Evolutionary conservation across 2,113 vertebrate genomes (phyloP).

Genomic region (Anolis carolinensis): DNA sequence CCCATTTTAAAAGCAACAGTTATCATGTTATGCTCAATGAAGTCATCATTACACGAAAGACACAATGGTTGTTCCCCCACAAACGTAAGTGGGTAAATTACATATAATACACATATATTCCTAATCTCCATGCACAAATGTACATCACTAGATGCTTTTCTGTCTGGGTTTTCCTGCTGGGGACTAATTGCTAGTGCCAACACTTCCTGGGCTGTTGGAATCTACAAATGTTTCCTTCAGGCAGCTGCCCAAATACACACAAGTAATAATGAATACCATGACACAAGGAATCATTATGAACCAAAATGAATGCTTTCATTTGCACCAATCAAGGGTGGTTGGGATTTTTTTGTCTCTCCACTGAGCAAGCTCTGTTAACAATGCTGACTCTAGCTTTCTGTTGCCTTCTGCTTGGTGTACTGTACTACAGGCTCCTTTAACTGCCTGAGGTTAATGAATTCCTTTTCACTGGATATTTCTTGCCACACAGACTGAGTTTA

Average conservation of each 20-base stretch:
- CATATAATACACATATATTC: background rate
- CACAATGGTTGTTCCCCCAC: background rate
- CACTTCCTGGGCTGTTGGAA: fast-evolving
- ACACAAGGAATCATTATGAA: background rate
- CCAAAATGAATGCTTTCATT: conserved; percentile 2
- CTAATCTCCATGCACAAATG: background rate
- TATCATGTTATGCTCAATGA: background rate
- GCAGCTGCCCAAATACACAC: background rate
- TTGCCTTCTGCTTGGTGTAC: conserved; percentile 25
- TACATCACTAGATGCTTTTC: background rate
- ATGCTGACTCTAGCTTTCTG: conserved; percentile 34
- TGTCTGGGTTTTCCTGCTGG: background rate
- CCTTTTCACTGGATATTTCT: conserved; percentile 14
- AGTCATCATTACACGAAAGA: background rate
- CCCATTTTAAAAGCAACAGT: background rate
- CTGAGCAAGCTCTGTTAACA: conserved; percentile 19
- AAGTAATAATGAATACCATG: background rate
- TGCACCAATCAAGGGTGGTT: background rate
- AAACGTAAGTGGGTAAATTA: background rate
- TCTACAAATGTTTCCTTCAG: background rate
- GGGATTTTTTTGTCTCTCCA: background rate
- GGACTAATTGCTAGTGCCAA: background rate
- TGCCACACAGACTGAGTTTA: conserved; percentile 33
- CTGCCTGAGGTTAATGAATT: background rate
- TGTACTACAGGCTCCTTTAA: conserved; percentile 5